Conservation (phyloP, 1,140 invertebrate genomes). For the Anthonomus grandis region DNA sequence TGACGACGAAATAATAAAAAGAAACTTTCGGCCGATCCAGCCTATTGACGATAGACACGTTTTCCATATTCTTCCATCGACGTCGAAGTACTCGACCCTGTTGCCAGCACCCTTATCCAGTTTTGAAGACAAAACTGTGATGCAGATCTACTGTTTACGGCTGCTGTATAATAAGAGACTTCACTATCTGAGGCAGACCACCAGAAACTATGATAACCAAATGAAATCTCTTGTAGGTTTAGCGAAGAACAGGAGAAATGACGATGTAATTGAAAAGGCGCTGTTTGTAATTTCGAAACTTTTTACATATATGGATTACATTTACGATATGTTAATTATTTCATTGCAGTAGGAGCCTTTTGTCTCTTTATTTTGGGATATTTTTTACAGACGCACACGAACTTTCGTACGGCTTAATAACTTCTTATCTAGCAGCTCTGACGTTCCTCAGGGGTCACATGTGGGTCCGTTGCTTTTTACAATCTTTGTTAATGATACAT, state of each 20-base stretch:
- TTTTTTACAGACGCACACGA: too few species aligned
- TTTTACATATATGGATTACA: not conserved
- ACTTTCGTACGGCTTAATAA: too few species aligned
- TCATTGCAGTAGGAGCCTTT: too few species aligned
- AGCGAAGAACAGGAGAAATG: not conserved
- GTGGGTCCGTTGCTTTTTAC: too few species aligned
- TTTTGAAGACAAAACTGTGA: slow-evolving; percentile 10
- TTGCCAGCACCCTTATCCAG: slow-evolving; percentile 23
- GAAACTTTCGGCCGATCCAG: slow-evolving; percentile 42
- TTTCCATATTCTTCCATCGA: slow-evolving; percentile 42
- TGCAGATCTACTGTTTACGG: slow-evolving; percentile 12
- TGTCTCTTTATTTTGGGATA: too few species aligned
- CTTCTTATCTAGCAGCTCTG: too few species aligned
- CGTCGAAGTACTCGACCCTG: slow-evolving; percentile 38
- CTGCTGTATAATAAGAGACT: not conserved
- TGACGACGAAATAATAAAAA: slow-evolving; percentile 37
- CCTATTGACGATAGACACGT: slow-evolving; percentile 24
- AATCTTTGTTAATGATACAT: too few species aligned
- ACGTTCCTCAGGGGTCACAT: too few species aligned
- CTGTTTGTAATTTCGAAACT: not conserved
- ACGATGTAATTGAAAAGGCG: not conserved
- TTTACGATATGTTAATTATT: not conserved
- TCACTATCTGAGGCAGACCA: not conserved
- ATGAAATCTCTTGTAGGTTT: not conserved
- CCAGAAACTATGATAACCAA: not conserved